Conservation (phyloP, 2,113 vertebrate species). For the Clarias macrocephalus region DNA sequence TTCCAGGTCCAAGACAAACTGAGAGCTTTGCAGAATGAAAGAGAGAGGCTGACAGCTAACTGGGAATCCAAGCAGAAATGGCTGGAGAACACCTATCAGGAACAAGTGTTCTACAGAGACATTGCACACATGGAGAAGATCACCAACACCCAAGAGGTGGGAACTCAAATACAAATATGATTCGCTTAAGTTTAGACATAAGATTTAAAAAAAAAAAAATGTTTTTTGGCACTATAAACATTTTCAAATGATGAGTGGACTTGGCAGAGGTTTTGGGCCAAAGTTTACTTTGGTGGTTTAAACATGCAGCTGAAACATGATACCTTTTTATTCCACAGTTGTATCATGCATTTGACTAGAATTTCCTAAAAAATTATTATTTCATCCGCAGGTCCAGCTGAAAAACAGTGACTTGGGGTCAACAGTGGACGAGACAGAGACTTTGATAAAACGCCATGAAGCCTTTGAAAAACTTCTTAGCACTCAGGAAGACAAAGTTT, state of each 20-base stretch:
- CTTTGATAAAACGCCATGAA: conserved; percentile 80
- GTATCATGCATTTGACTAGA: not conserved
- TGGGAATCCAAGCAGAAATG: conserved; percentile 78
- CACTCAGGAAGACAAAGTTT: conserved; percentile 87
- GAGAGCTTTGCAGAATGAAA: conserved; percentile 65
- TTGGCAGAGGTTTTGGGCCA: not conserved
- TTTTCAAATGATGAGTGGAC: not conserved
- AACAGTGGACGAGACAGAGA: conserved; percentile 80
- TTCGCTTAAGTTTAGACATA: not conserved
- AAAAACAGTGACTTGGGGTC: conserved; percentile 76
- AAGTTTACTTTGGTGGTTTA: not conserved
- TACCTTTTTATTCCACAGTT: not conserved
- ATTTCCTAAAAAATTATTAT: not conserved
- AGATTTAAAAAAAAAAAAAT: too few relatives aligned
- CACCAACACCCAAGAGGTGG: conserved; percentile 81
- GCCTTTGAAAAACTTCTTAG: conserved; percentile 86
- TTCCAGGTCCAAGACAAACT: conserved; percentile 72
- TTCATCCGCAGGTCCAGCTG: conserved; percentile 76
- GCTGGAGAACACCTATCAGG: conserved; percentile 72
- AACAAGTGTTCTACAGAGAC: conserved; percentile 84
- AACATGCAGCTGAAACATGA: not conserved
- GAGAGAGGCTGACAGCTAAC: conserved; percentile 69
- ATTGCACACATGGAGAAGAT: conserved; percentile 74
- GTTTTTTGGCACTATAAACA: not conserved
- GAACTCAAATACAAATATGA: not conserved